Percentiles rank a stretch among this genome's conserved stretches.
phyloP scores from a whole-genome alignment of 2,113 vertebrate genomes.

The Pyrgilauda ruficollis region DNA sequence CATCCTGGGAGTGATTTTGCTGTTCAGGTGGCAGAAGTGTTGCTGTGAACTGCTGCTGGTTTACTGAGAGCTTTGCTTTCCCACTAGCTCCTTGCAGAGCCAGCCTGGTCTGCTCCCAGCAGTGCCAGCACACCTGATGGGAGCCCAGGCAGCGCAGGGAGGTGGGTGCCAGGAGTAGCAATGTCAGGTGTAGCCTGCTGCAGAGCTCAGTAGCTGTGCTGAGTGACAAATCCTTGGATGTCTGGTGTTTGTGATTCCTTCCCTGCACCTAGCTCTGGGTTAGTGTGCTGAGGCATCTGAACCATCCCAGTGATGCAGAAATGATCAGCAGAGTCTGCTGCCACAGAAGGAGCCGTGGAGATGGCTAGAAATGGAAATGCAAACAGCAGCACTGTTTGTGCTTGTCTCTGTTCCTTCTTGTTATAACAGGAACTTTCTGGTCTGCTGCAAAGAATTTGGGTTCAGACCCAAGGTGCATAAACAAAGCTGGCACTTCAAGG shows the following conservation, averaged over 20 bases:
- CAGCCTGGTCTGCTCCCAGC: slow-evolving; percentile 10
- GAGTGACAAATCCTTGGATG: background rate
- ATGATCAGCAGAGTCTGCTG: background rate
- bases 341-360: background rate
- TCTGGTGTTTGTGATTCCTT: background rate
- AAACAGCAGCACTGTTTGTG: background rate
- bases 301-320: background rate
- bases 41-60: background rate
- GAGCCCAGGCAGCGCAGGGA: background rate
- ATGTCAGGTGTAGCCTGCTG: background rate
- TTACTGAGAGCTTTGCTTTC: background rate
- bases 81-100: slow-evolving; percentile 8
- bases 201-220: background rate
- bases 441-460: background rate
- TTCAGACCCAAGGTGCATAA: slow-evolving; percentile 13
- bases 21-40: background rate
- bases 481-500: background rate
- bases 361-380: background rate
- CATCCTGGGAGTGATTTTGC: background rate
- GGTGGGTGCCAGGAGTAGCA: background rate
- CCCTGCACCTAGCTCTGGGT: background rate
- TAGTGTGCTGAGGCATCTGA: background rate
- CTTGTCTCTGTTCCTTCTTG: background rate
- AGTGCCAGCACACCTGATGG: background rate
- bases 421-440: background rate